These are phyloP conservation scores for Campoplex nolae DNA, from an alignment of 2,888 invertebrate species.

Conservation along the genomic window DNA sequence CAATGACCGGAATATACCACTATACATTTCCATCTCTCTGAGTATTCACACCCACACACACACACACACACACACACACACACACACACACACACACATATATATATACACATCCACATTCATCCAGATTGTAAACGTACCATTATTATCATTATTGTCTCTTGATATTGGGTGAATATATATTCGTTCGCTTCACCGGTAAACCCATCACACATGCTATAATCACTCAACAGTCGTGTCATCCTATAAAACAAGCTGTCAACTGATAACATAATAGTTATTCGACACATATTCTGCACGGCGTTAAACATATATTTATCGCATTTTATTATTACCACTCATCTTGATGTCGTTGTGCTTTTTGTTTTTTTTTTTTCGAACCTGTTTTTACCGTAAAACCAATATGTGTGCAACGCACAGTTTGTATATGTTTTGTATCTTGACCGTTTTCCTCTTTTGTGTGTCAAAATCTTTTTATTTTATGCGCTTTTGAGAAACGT, in stretches of 20 bases:
- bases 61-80: too few species aligned
- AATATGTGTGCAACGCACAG: background rate
- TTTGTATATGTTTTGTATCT: background rate
- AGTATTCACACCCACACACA: background rate
- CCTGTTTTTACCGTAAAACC: background rate
- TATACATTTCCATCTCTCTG: background rate
- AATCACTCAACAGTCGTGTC: conserved; percentile 10
- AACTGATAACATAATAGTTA: background rate
- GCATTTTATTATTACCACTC: background rate
- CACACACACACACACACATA: background rate
- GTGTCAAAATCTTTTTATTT: background rate
- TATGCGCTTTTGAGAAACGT: too few species aligned
- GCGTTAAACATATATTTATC: background rate
- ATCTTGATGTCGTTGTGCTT: background rate
- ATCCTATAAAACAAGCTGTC: background rate
- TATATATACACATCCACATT: background rate
- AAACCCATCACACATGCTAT: conserved; percentile 21
- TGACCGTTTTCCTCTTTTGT: background rate
- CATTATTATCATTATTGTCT: conserved; percentile 37
- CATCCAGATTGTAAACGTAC: background rate
- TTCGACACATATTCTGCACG: background rate
- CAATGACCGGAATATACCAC: conserved; percentile 29
- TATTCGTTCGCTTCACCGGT: background rate
- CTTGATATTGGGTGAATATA: conserved; percentile 30
- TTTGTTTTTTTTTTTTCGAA: background rate